A percentile compares a stretch with the other conserved stretches of the same genome.
Conservation (phyloP, 1,140 invertebrate species). For the Caenorhabditis latens region DNA sequence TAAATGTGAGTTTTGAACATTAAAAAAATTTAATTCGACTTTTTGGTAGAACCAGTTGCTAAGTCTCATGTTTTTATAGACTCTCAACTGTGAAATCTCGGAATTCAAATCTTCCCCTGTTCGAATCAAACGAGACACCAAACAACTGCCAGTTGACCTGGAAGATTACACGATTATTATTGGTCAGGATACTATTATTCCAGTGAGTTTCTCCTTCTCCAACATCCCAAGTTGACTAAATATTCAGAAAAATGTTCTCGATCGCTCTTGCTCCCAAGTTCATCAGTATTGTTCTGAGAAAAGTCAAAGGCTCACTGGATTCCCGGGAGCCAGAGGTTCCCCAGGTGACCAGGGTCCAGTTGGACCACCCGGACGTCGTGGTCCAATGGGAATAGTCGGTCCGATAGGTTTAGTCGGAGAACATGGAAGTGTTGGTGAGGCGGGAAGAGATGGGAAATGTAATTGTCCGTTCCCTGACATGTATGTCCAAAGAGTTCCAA, state of each 20-base stretch:
- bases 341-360: conserved; percentile 68
- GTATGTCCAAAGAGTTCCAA: conserved; percentile 74
- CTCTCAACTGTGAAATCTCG: background rate
- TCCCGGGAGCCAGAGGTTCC: conserved; percentile 68
- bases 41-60: too few species aligned
- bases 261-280: conserved; percentile 73
- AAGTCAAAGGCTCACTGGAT: conserved; percentile 73
- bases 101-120: background rate
- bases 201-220: conserved; percentile 62
- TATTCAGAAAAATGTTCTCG: conserved; percentile 75
- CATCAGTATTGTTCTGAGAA: conserved; percentile 75
- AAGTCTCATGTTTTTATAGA: background rate
- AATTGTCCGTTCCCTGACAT: conserved; percentile 77
- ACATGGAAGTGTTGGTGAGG: conserved; percentile 70
- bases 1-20: too few species aligned
- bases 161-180: conserved; percentile 75
- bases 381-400: conserved; percentile 62
- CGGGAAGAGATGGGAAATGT: conserved; percentile 71
- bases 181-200: conserved; percentile 77
- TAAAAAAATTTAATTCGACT: too few species aligned
- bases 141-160: conserved; percentile 65
- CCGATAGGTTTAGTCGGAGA: conserved; percentile 64
- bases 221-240: background rate
- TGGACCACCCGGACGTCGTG: conserved; percentile 68
- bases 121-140: conserved; percentile 1